Evolutionary conservation across 2,113 vertebrate genomes (phyloP), one percentile per base, ranked within the genome.

Genomic region (Orycteropus afer): DNA sequence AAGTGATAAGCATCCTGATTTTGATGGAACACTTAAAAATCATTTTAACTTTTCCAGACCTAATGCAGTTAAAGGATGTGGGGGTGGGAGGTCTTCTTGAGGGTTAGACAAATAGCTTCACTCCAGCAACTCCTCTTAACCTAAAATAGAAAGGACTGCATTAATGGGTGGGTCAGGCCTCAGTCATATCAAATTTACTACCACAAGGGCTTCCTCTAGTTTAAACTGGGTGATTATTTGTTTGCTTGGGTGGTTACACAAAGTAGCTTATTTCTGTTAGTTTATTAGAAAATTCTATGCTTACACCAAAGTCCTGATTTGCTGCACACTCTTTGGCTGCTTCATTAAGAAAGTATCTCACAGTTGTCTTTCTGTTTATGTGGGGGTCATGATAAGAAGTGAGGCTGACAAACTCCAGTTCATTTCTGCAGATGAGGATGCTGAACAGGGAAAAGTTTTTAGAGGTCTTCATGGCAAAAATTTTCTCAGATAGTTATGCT

Each of bases 1-100:
- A 57, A 73, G 86, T 11, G 96, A 97, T 97, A 96, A 97, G 96
- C 73, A 45, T 59, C 81, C 91, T 89, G 79, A 86, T 93, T 95
- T 83, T 67, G 95, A 96, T 86, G 91, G 91, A 91, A 93, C 59
- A 63, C 83, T 89, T 96, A 85, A 91, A 91, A 95, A 91, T 69
- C 61, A 86, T 87, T 95, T 92, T 91, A 95, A 69, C 76, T 89
- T 91, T 84, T 96, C 86, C 96, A 96, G 86, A 84, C 86, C 45
- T 91, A 74, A 94, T 84, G 53, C 77, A 74, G 76, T 73, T 80
- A 80, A 86, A 63, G 63, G 82, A 27, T 20, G 47, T 51, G 71
- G 81, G 89, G 59, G 79, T 89, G 89, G 76, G 89, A 91, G 93
- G 80, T 74, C 89, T 76, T 45, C 77, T 47, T 42, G 40, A 4